These are phyloP conservation scores for Idaea straminata DNA, from an alignment of 2,888 invertebrate genomes.

Conservation along the genomic window DNA sequence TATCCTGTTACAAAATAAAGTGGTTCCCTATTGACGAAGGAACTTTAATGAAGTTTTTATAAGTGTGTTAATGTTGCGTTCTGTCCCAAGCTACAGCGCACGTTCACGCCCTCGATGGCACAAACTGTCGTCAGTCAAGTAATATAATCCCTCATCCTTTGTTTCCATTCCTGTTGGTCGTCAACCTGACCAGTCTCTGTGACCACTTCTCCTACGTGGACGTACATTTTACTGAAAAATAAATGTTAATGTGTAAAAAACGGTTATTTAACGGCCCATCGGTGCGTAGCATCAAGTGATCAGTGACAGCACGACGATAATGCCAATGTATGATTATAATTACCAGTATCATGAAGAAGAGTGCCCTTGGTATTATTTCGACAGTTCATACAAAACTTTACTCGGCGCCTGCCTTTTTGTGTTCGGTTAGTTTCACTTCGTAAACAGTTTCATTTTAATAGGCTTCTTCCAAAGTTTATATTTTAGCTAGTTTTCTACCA, in stretches of 20 bases:
- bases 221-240: constrained; percentile 48
- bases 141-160: constrained; percentile 59
- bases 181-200: constrained; percentile 70
- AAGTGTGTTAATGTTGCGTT: background rate
- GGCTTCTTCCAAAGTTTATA: constrained; percentile 6
- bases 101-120: constrained; percentile 64
- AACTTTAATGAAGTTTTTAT: background rate
- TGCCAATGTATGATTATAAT: constrained; percentile 51
- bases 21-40: background rate
- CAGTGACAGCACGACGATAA: constrained; percentile 30
- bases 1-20: background rate
- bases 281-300: constrained; percentile 52
- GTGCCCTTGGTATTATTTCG: constrained; percentile 78
- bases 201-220: constrained; percentile 64
- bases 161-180: constrained; percentile 56
- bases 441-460: background rate
- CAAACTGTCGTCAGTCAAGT: constrained; percentile 56
- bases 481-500: background rate
- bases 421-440: constrained; percentile 64
- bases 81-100: constrained; percentile 8
- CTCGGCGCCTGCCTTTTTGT: constrained; percentile 75
- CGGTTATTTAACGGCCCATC: constrained; percentile 33
- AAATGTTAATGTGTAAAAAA: constrained; percentile 51
- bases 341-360: constrained; percentile 53
- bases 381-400: constrained; percentile 75